Conservation (phyloP, 2,113 vertebrate species). For the Cyanoderma ruficeps region DNA sequence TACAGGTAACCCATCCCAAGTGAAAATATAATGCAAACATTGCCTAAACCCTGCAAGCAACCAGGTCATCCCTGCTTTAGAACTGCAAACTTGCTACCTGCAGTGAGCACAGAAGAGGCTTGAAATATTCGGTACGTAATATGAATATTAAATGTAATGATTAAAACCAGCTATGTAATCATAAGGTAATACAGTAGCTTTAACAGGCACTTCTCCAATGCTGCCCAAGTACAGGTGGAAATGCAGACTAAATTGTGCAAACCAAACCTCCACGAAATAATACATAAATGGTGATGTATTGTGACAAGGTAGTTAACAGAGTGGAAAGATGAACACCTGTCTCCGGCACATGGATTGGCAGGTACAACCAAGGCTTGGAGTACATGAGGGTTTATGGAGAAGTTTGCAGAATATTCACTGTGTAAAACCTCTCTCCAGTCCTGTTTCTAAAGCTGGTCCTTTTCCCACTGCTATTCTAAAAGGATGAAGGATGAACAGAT, state of each 20-base stretch:
- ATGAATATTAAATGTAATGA: not conserved
- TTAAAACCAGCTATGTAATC: not conserved
- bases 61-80: not conserved
- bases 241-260: not conserved
- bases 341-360: not conserved
- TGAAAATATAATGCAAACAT: not conserved
- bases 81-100: not conserved
- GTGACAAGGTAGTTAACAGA: constrained; percentile 26
- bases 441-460: not conserved
- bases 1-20: not conserved
- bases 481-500: not conserved
- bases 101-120: not conserved
- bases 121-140: not conserved
- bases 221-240: not conserved
- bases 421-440: not conserved
- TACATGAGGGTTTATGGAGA: not conserved
- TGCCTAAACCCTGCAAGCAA: not conserved
- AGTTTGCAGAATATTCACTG: not conserved
- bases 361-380: not conserved
- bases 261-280: not conserved
- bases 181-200: not conserved
- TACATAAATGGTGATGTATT: not conserved
- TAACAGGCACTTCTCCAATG: not conserved
- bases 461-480: not conserved
- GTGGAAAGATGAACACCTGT: not conserved